Evolutionary conservation across 2,113 vertebrate species (phyloP), one percentile per base, ranked within the genome.

Genomic region (Sphyrna mokarran): DNA sequence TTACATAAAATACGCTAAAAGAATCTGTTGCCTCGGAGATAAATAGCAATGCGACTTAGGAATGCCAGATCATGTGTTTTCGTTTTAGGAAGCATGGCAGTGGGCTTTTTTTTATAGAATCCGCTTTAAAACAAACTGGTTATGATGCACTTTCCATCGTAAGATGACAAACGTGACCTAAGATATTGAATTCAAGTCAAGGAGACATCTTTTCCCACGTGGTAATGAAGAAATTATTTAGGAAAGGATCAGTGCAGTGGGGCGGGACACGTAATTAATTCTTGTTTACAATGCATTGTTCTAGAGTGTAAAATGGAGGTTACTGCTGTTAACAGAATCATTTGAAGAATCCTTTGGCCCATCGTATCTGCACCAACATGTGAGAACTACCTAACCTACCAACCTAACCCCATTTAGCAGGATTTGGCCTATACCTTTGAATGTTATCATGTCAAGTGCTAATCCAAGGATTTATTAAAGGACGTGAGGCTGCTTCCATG

Each of bases 31-130:
- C 40, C 94, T 95, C 68, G 29, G 94, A 95, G 94, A 95, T 76
- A 95, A 95, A 95, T 95, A 95, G 69, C 68, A 70, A 48, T 43
- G 43, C 26, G 29, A 43, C 66, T 94, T 76, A 70, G 40, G 68
- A 95, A 76, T 95, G 68, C 94, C 94, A 95, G 6, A 33, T 95
- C 94, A 95, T 95, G 94, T 95, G 94, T 95, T 95, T 95, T 95
- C 68, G 54, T 95, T 95, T 95, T 70, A 70, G 94, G 94, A 95
- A 95, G 23, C 23, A 48, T 76, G 29, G 94, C 94, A 22, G 48
- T 95, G 13, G 94, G 94, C 94, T 54, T 72, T 76, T 54, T 40
- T 43, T 95, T 23, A 76, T 43, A 95, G 94, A 72, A 76, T 95
- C 10, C 72, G n/a, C 63, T 94, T 94, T n/a, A 94, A 95, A 95